Evolutionary conservation across 2,797 vertebrate species (phyloP), one percentile per base, ranked within the genome.

Genomic region (Betta splendens): DNA sequence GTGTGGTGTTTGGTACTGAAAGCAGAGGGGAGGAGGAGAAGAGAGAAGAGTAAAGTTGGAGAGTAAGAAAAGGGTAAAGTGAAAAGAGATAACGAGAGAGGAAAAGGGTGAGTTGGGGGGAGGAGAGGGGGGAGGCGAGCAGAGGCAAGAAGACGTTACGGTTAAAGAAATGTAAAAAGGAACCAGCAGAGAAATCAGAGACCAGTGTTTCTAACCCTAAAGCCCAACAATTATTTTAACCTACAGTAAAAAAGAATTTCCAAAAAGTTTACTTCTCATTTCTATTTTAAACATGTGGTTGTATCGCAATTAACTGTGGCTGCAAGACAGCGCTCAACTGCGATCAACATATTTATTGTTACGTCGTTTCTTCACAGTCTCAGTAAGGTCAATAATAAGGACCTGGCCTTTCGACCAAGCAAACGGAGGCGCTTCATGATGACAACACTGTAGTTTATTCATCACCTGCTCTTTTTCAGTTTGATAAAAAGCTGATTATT

Each of bases 1-100:
- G 83, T 32, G 64, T 83, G 81, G 75, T 77, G 85, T 82, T 87
- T 67, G 40, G 79, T 77, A 66, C 74, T 64, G 77, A 80, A 69
- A 70, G 79, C 54, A 72, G 71, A 77, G 62, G 67, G 64, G 68
- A 69, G 64, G 73, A 75, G 66, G 74, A 56, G 64, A 36, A 37
- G 50, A 52, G 46, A 46, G n/a, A 58, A 49, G 57, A 64, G 43
- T 33, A 56, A 73, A 75, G 73, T 40, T 45, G 39, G 42, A 62
- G 49, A 75, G 38, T 57, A 48, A 42, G 59, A 52, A 47, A 42
- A 39, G 54, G 40, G 54, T 38, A 55, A 36, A 46, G 50, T 51
- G 49, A 20, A 36, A 53, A 64, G 38, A 33, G 48, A 62, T 48
- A 40, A 25, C 15, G 62, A 18, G 33, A 28, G 35, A 40, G 21